Evolutionary conservation across 2,113 vertebrate genomes (phyloP), one percentile per base, ranked within the genome.

Genomic region (Psephotus haematonotus): DNA sequence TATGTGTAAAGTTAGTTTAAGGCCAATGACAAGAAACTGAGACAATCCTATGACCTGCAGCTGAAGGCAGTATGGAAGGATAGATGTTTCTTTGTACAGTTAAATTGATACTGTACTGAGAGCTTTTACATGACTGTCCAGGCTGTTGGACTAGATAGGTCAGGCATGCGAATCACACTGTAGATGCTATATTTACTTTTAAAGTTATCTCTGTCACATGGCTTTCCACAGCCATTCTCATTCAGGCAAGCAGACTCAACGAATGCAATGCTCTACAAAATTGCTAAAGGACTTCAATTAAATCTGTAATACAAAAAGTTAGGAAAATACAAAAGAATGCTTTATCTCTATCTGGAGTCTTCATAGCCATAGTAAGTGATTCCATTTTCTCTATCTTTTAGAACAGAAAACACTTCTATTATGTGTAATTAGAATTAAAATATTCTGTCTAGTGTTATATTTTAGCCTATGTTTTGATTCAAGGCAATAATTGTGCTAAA

Each of bases 161-260:
- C 94, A 97, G 96, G 96, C 95, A 97, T 93, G 96, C 37, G 31
- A 92, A 77, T 94, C 84, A 35, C 89, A 31, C 75, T 92, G 84
- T 24, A 78, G 92, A 63, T 91, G 82, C 98, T 98, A 98, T 96
- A 98, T 98, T 98, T 98, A 98, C 82, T 69, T 95, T 78, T 86
- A 37, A 92, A 95, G 84, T 94, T 94, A 43, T 63, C 89, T 91
- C 90, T 79, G 77, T 88, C 86, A 74, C 87, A 68, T 79, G 85
- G 64, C 94, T 98, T 93, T 97, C 95, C 95, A 97, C 96, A 97
- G 95, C 86, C 72, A 80, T 88, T 91, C 87, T 86, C 65, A 69
- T 78, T 63, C 81, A 85, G 89, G 27, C 92, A 57, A 91, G 93
- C 86, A 90, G 90, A 92, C 79, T 92, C 92, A 55, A 65, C 85